A percentile compares a stretch with the other conserved stretches of the same genome.
phyloP scores from a whole-genome alignment of 2,113 vertebrate genomes.

The Cairina moschata region DNA sequence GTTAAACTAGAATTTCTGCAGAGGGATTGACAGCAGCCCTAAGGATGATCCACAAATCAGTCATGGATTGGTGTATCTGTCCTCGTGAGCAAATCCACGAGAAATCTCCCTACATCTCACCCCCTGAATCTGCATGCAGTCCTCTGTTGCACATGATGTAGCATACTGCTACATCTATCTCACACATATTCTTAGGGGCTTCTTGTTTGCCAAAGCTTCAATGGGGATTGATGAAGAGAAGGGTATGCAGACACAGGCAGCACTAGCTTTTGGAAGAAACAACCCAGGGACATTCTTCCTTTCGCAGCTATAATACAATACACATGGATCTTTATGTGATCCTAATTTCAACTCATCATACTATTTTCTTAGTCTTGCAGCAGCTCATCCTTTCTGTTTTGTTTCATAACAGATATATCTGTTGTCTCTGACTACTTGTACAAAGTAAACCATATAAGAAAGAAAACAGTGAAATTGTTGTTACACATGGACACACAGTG shows the following conservation, averaged over 20 bases:
- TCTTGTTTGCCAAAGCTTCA: neutral
- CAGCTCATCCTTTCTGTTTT: neutral
- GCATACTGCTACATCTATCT: neutral
- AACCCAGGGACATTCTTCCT: neutral
- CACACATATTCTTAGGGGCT: neutral
- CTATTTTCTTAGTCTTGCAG: neutral
- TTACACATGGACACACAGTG: neutral
- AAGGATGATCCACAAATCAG: neutral
- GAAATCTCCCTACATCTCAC: neutral
- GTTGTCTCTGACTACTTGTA: neutral
- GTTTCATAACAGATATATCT: neutral
- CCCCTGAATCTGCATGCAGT: fast-evolving
- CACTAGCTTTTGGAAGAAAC: neutral
- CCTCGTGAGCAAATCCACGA: neutral
- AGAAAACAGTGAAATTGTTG: neutral
- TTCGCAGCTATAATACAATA: neutral
- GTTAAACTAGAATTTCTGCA: neutral
- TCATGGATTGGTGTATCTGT: neutral
- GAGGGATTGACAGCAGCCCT: neutral
- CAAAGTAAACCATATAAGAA: neutral
- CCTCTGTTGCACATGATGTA: neutral
- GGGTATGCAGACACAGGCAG: neutral
- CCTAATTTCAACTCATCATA: neutral
- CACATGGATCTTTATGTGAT: neutral
- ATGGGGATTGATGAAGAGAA: neutral